Conservation (phyloP, 2,797 vertebrate species). For the Falco rusticolus region DNA sequence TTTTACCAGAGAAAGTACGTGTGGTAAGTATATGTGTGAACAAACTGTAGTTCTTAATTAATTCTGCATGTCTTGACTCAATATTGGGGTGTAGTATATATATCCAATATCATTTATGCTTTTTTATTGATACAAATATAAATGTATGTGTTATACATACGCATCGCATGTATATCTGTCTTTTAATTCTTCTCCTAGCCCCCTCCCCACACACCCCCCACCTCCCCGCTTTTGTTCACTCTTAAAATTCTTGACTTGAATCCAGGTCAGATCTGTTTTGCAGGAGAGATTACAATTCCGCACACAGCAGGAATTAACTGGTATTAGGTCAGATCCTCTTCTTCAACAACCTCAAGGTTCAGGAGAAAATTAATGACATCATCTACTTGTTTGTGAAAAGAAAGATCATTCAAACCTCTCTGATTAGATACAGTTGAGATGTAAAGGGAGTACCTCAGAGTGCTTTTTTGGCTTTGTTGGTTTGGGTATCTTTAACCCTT, state of each 20-base stretch:
- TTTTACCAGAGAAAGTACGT: background rate
- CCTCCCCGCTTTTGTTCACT: background rate
- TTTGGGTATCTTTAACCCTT: background rate
- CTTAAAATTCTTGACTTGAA: conserved; percentile 54
- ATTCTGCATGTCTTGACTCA: background rate
- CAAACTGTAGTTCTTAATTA: background rate
- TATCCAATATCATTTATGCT: background rate
- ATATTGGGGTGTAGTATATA: background rate
- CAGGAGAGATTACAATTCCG: conserved; percentile 48
- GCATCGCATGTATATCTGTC: background rate
- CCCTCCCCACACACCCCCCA: too few species aligned
- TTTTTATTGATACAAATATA: background rate
- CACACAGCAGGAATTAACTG: conserved; percentile 52
- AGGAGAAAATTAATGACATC: conserved; percentile 36
- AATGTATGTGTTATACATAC: background rate
- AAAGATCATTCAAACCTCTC: background rate
- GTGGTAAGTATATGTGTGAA: background rate
- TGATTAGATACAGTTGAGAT: background rate
- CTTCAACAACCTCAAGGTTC: conserved; percentile 4
- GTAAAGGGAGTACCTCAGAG: rapidly evolving
- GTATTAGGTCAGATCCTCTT: conserved; percentile 59
- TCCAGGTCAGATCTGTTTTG: conserved; percentile 61
- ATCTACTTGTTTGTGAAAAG: conserved; percentile 12
- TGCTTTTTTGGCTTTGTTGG: background rate
- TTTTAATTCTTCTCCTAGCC: background rate